A percentile compares a stretch with the other conserved stretches of the same genome.
Conservation (phyloP, 2,797 vertebrate species). For the Chloroceryle amazona region DNA sequence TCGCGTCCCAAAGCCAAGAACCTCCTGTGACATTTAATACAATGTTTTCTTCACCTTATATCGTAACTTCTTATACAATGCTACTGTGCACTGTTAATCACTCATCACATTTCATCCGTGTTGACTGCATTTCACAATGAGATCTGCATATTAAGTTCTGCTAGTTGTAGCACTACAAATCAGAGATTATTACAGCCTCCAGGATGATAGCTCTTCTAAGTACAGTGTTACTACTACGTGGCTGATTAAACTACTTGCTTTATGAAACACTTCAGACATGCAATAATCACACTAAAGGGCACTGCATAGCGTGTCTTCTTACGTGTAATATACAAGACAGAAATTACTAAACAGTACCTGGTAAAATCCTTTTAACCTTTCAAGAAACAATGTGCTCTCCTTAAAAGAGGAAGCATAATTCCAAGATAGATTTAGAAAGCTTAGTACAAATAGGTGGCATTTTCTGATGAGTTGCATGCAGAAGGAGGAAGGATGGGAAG, state of each 20-base stretch:
- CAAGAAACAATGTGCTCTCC: not conserved
- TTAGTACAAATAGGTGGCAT: not conserved
- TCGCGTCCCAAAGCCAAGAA: not conserved
- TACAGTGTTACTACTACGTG: not conserved
- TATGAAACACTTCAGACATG: not conserved
- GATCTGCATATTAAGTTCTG: not conserved
- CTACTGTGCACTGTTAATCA: not conserved
- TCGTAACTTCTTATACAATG: rapidly evolving
- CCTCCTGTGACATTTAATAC: not conserved
- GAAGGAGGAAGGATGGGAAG: not conserved
- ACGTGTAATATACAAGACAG: not conserved
- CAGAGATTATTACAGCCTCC: not conserved
- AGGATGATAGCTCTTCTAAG: not conserved
- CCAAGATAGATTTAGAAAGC: not conserved
- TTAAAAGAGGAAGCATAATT: not conserved
- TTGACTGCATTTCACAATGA: not conserved
- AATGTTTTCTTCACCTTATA: not conserved
- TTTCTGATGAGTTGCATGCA: not conserved
- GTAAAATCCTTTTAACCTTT: not conserved
- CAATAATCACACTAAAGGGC: not conserved
- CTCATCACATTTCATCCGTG: not conserved
- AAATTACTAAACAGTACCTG: not conserved
- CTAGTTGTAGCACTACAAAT: not conserved
- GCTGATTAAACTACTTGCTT: not conserved
- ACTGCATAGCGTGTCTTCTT: not conserved